Evolutionary conservation across 2,888 invertebrate genomes (phyloP).

Genomic region (Resseliella maxima): DNA sequence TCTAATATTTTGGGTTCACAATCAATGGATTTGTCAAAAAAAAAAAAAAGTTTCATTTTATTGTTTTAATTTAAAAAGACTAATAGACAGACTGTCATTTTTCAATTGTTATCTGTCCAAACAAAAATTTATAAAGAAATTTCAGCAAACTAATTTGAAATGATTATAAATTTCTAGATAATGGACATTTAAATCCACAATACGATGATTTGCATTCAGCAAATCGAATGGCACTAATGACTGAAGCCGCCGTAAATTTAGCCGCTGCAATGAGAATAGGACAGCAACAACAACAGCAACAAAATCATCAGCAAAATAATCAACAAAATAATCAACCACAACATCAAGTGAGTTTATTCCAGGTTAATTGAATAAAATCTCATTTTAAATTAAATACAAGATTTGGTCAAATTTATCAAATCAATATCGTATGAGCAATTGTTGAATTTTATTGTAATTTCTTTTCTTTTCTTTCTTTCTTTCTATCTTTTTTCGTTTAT

Average conservation of each 20-base stretch:
- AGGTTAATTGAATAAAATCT: too few relatives aligned
- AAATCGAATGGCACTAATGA: slow-evolving; percentile 77
- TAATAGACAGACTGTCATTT: too few relatives aligned
- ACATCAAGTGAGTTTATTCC: slow-evolving; percentile 2
- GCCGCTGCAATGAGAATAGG: slow-evolving; percentile 81
- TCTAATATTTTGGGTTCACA: too few relatives aligned
- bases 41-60: too few relatives aligned
- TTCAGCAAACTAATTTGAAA: too few relatives aligned
- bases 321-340: slow-evolving; percentile 59
- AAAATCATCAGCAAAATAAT: slow-evolving; percentile 56
- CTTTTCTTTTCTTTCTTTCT: background rate
- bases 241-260: slow-evolving; percentile 77
- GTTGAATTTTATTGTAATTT: background rate
- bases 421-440: too few relatives aligned
- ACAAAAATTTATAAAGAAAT: too few relatives aligned
- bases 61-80: too few relatives aligned
- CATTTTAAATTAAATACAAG: too few relatives aligned
- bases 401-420: too few relatives aligned
- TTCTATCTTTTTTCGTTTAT: background rate
- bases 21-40: too few relatives aligned
- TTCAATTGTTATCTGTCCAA: too few relatives aligned
- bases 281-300: slow-evolving; percentile 57
- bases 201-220: slow-evolving; percentile 73
- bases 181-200: slow-evolving; percentile 68
- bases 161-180: slow-evolving; percentile 10